A percentile compares a stretch with the other conserved stretches of the same genome.
Evolutionary conservation across 2,888 invertebrate genomes (phyloP).

Genomic region (Acanthoscelides obtectus): DNA sequence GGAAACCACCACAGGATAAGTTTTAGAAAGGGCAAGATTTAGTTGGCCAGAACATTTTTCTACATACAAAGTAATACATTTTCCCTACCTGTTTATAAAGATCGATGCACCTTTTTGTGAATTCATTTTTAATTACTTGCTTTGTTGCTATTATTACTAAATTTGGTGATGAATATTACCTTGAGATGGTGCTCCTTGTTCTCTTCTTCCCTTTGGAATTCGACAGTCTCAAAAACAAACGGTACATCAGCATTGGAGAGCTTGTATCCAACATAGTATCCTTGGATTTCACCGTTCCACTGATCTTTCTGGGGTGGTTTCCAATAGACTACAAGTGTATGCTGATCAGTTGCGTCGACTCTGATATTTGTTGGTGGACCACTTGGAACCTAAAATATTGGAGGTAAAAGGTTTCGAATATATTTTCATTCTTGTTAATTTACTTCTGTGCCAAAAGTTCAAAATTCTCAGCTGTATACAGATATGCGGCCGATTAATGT

Average conservation of each 20-base stretch:
- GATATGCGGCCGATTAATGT: too few relatives aligned
- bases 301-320: slow-evolving; percentile 84
- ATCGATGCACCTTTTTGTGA: too few relatives aligned
- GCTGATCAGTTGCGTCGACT: slow-evolving; percentile 83
- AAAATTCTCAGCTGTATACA: too few relatives aligned
- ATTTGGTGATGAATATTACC: slow-evolving; percentile 20
- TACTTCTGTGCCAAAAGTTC: too few relatives aligned
- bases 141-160: too few relatives aligned
- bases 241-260: slow-evolving; percentile 79
- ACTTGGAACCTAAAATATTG: slow-evolving; percentile 42
- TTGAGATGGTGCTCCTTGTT: slow-evolving; percentile 83
- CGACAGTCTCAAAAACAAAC: slow-evolving; percentile 86
- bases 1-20: not conserved
- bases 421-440: too few relatives aligned
- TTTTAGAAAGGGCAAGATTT: not conserved
- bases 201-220: slow-evolving; percentile 87
- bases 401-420: too few relatives aligned
- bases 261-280: slow-evolving; percentile 88
- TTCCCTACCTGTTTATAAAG: too few relatives aligned
- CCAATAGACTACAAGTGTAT: slow-evolving; percentile 83
- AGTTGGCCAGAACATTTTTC: too few relatives aligned
- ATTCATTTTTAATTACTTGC: too few relatives aligned
- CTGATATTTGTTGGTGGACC: slow-evolving; percentile 80
- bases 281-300: slow-evolving; percentile 89
- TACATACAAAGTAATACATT: too few relatives aligned